These are phyloP conservation scores for Busseola fusca DNA, from an alignment of 2,888 invertebrate species.

Conservation along the genomic window DNA sequence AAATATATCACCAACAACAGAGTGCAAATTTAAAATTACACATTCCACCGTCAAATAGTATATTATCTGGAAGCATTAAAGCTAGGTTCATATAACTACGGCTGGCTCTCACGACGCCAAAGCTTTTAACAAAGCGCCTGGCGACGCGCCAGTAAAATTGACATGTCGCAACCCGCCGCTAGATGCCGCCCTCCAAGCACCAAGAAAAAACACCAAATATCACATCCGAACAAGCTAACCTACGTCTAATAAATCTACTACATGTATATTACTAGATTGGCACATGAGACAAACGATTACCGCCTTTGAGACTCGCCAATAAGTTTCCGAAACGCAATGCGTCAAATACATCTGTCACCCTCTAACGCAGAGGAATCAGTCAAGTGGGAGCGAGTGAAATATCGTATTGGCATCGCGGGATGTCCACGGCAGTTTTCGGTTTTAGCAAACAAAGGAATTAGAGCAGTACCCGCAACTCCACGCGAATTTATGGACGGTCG, in stretches of 20 bases:
- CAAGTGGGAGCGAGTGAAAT: conserved; percentile 84
- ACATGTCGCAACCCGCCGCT: conserved; percentile 71
- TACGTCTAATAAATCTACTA: conserved; percentile 72
- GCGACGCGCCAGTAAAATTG: conserved; percentile 75
- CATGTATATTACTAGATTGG: conserved; percentile 70
- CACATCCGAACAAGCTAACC: conserved; percentile 65
- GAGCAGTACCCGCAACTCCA: conserved; percentile 79
- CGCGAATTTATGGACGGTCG: conserved; percentile 82
- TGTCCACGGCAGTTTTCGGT: conserved; percentile 83
- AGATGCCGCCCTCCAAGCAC: conserved; percentile 71
- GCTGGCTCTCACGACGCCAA: conserved; percentile 71
- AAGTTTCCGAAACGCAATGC: conserved; percentile 63
- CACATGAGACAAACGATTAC: conserved; percentile 72
- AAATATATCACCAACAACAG: conserved; percentile 60
- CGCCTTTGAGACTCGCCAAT: conserved; percentile 68
- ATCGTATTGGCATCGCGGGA: conserved; percentile 76
- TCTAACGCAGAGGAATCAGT: conserved; percentile 78
- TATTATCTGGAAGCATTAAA: conserved; percentile 66
- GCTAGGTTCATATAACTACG: conserved; percentile 67
- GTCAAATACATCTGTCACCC: conserved; percentile 80
- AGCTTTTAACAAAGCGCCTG: conserved; percentile 82
- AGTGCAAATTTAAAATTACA: conserved; percentile 66
- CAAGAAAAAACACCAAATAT: conserved; percentile 68
- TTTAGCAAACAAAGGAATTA: conserved; percentile 87
- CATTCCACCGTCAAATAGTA: conserved; percentile 59